Base-by-base conservation (phyloP, 2,888 invertebrate genomes). In the Tromatobia lineatoria region DNA sequence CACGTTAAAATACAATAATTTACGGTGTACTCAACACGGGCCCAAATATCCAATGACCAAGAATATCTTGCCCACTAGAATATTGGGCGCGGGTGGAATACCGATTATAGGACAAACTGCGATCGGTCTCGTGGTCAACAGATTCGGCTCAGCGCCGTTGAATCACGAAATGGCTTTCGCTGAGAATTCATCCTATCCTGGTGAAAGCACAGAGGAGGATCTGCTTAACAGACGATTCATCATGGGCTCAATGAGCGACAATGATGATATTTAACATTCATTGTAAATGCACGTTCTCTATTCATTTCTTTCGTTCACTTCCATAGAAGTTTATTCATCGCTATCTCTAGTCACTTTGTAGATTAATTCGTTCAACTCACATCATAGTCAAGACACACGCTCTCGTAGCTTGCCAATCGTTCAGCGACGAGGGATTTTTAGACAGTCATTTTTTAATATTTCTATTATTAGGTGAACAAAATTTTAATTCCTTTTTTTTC, bases 71-170 rank as follows among this genome's bases (percentile, higher is more conserved):
- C 90, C 92, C 8, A 88, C 90, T 47, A 90, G 90, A 74, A 91
- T 93, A 74, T 89, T 93, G 74, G 91, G 91, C 0, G 88, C 89
- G 11, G 90, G 91, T 34, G 92, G 91, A 15, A 89, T 93, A 80
- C 93, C 93, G 18, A 92, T 93, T 83, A 91, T 93, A 29, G 92
- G 92, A 11, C 93, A 93, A 75, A 89, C 91, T 7, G 92, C 93
- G 2, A 91, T 93, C 67, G 93, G 92, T 4, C 89, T 93, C 25
- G 92, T 93, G 15, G 91, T 93, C 20, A 93, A 92, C 78, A 93
- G 92, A 86, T 92, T 93, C 79, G 91, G 92, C 57, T 92, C 93
- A 8, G 90, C 88, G 10, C 90, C 91, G 25, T 76, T 91, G 23
- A 87, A 83, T 69, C 86, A 88, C 23, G 89, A 88, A 79, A 85